Conservation (phyloP, 2,888 invertebrate species). For the Pocota personata region DNA sequence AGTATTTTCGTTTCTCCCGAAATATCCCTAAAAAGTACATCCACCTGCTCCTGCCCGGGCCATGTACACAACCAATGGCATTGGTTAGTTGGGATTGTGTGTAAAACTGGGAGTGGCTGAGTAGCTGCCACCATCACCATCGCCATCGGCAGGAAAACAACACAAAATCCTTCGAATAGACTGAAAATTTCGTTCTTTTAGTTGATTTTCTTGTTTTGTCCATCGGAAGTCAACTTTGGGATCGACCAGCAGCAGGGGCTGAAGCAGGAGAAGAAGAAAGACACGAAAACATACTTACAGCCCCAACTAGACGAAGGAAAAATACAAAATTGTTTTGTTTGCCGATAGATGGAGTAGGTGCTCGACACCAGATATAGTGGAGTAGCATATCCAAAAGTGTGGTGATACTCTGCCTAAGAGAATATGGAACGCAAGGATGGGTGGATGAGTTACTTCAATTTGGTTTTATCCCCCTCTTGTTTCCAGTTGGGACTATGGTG, state of each 20-base stretch:
- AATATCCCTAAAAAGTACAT: constrained; percentile 44
- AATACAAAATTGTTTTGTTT: constrained; percentile 8
- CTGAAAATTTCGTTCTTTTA: constrained; percentile 43
- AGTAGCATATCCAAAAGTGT: constrained; percentile 22
- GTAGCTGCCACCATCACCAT: constrained; percentile 45
- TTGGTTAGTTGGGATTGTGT: constrained; percentile 65
- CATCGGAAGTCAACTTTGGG: constrained; percentile 64
- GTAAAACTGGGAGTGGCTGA: constrained; percentile 73
- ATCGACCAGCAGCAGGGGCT: background rate
- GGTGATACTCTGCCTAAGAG: constrained; percentile 40
- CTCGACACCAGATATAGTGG: constrained; percentile 53
- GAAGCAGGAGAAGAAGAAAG: background rate
- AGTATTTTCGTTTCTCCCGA: constrained; percentile 19
- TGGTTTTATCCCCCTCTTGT: constrained; percentile 34
- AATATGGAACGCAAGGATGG: constrained; percentile 29
- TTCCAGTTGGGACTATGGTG: constrained; percentile 29
- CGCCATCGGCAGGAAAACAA: constrained; percentile 43
- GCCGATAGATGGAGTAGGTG: constrained; percentile 65
- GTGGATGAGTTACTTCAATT: constrained; percentile 67
- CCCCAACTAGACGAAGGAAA: constrained; percentile 16
- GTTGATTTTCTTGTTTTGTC: constrained; percentile 46
- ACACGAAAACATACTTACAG: constrained; percentile 28
- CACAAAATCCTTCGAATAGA: constrained; percentile 58
- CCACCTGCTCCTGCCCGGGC: constrained; percentile 25
- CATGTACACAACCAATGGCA: constrained; percentile 63